phyloP scores from a whole-genome alignment of 2,888 invertebrate species.

The Capitulum mitella region DNA sequence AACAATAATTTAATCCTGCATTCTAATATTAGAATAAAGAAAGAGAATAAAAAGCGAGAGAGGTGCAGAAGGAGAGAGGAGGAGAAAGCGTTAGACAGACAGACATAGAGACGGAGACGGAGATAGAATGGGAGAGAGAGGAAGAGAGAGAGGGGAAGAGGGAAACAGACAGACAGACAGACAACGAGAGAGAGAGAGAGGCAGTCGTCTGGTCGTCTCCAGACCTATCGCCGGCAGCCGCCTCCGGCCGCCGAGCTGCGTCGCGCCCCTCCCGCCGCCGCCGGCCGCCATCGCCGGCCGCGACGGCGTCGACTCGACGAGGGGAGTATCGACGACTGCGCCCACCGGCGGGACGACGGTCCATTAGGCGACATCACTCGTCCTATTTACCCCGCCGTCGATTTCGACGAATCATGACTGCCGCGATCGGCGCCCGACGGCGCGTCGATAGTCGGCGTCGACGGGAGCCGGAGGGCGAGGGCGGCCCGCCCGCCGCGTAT shows the following conservation, averaged over 20 bases:
- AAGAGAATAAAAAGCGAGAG: too few relatives aligned
- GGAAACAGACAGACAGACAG: too few relatives aligned
- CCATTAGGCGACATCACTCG: conserved; percentile 14
- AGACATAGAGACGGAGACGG: too few relatives aligned
- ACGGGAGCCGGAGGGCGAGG: not conserved
- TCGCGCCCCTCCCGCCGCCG: not conserved
- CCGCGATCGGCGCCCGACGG: not conserved
- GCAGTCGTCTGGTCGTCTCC: not conserved
- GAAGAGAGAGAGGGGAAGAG: too few relatives aligned
- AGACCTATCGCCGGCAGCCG: not conserved
- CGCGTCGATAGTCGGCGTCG: not conserved
- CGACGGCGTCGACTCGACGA: not conserved
- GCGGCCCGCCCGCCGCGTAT: too few relatives aligned
- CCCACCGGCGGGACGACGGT: not conserved
- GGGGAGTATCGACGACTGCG: not conserved
- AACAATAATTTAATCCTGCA: too few relatives aligned
- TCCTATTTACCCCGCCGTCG: conserved; percentile 15
- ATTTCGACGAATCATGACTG: conserved; percentile 8
- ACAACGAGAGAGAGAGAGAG: too few relatives aligned
- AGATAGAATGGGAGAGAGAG: too few relatives aligned
- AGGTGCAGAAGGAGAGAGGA: too few relatives aligned
- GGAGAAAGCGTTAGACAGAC: too few relatives aligned
- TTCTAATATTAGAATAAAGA: too few relatives aligned
- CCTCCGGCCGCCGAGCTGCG: not conserved
- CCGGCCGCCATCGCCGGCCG: not conserved